phyloP scores from a whole-genome alignment of 2,888 invertebrate genomes.

The Marronus borbonicus region DNA sequence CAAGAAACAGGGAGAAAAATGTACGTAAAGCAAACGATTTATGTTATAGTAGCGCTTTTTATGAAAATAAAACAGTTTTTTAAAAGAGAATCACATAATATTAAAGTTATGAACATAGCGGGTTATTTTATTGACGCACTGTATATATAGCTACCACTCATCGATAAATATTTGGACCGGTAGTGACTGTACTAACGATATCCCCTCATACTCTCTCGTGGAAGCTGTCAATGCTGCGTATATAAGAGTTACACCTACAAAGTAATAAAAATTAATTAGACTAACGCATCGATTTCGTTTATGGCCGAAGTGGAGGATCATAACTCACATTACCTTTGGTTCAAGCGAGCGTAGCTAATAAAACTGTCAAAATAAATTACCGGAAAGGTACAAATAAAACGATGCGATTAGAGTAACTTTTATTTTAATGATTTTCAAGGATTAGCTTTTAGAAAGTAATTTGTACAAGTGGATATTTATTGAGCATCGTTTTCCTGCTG shows the following conservation, averaged over 20 bases:
- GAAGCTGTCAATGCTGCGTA: conserved; percentile 11
- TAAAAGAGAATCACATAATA: too few species aligned
- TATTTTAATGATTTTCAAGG: conserved; percentile 33
- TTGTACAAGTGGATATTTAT: not conserved
- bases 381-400: conserved; percentile 40
- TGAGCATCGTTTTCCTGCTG: not conserved
- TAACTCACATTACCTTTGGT: conserved; percentile 9
- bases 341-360: conserved; percentile 27
- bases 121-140: too few species aligned
- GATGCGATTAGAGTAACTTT: conserved; percentile 5
- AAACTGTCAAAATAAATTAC: conserved; percentile 45
- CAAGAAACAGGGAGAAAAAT: too few species aligned
- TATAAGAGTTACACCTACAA: conserved; percentile 22
- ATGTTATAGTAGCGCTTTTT: too few species aligned
- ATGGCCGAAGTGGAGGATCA: conserved; percentile 5
- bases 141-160: too few species aligned
- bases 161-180: not conserved
- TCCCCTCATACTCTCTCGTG: not conserved
- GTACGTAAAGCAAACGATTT: too few species aligned
- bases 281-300: conserved; percentile 25
- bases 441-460: conserved; percentile 28
- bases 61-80: too few species aligned
- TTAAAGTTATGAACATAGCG: too few species aligned
- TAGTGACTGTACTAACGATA: not conserved
- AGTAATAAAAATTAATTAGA: conserved; percentile 39